Evolutionary conservation across 2,113 vertebrate genomes (phyloP).

Genomic region (Peromyscus leucopus): DNA sequence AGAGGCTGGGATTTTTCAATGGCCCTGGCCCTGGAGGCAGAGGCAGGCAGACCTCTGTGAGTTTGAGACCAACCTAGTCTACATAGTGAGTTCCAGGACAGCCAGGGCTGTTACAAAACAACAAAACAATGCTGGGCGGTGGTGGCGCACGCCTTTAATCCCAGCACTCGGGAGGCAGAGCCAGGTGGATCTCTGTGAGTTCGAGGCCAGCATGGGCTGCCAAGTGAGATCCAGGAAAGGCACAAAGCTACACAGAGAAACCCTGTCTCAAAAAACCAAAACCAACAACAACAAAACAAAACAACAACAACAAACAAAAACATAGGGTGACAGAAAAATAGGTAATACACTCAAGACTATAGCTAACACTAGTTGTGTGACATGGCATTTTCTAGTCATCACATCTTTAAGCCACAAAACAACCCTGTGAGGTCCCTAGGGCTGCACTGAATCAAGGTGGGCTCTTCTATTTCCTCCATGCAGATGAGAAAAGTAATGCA

Average conservation of each 20-base stretch:
- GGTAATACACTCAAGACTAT: neutral
- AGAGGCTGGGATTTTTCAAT: neutral
- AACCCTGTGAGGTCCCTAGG: neutral
- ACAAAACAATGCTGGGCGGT: no score
- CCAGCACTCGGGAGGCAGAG: no score
- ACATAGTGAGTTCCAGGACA: neutral
- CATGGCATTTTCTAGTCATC: neutral
- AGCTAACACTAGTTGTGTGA: neutral
- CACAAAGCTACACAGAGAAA: no score
- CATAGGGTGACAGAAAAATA: neutral
- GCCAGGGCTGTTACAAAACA: neutral
- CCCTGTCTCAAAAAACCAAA: no score
- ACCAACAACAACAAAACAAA: neutral
- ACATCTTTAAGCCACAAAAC: neutral
- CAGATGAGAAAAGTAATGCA: neutral
- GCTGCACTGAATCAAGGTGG: neutral
- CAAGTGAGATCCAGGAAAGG: no score
- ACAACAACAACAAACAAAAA: neutral
- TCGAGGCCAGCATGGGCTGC: no score
- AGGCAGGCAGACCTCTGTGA: neutral
- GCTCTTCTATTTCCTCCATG: neutral
- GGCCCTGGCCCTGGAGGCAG: neutral
- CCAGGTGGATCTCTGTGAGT: no score
- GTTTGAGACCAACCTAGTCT: neutral
- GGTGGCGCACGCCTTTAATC: no score